A percentile compares a stretch with the other conserved stretches of the same genome.
phyloP scores from a whole-genome alignment of 2,888 invertebrate genomes.

The Marasmarcha lunaedactyla region DNA sequence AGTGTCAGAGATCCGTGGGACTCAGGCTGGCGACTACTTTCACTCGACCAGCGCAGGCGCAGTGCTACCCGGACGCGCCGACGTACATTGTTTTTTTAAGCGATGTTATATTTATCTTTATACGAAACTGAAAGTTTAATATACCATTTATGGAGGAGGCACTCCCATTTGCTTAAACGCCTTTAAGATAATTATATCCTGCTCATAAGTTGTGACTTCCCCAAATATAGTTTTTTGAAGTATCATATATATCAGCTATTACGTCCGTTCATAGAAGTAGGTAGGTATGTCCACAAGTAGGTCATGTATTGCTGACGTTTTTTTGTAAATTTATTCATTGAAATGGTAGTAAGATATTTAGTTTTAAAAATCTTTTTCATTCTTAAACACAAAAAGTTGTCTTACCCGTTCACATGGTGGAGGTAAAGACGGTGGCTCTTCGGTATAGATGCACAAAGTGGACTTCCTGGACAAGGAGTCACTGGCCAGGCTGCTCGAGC shows the following conservation, averaged over 20 bases:
- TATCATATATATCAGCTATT: conserved; percentile 2
- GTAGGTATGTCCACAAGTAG: too few species aligned
- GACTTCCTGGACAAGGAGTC: conserved; percentile 75
- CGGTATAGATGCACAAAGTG: conserved; percentile 74
- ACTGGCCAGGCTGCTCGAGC: conserved; percentile 75
- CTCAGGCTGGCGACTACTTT: conserved; percentile 43
- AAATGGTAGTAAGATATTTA: too few species aligned
- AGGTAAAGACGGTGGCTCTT: conserved; percentile 55
- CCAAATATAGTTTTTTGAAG: not conserved
- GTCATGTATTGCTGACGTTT: too few species aligned
- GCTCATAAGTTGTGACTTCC: conserved; percentile 6
- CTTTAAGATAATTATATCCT: not conserved
- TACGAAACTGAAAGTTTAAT: conserved; percentile 54
- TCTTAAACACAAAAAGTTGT: too few species aligned
- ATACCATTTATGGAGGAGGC: conserved; percentile 31
- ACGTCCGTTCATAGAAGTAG: too few species aligned
- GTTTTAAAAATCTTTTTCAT: too few species aligned
- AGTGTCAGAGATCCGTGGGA: not conserved
- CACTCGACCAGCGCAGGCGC: conserved; percentile 34
- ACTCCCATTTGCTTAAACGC: not conserved
- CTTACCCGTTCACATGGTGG: conserved; percentile 68
- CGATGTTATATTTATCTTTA: conserved; percentile 41
- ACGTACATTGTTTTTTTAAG: conserved; percentile 55
- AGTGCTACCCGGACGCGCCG: conserved; percentile 43
- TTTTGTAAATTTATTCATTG: too few species aligned